Evolutionary conservation across 2,113 vertebrate genomes (phyloP).

Genomic region (Gymnarchus niloticus): DNA sequence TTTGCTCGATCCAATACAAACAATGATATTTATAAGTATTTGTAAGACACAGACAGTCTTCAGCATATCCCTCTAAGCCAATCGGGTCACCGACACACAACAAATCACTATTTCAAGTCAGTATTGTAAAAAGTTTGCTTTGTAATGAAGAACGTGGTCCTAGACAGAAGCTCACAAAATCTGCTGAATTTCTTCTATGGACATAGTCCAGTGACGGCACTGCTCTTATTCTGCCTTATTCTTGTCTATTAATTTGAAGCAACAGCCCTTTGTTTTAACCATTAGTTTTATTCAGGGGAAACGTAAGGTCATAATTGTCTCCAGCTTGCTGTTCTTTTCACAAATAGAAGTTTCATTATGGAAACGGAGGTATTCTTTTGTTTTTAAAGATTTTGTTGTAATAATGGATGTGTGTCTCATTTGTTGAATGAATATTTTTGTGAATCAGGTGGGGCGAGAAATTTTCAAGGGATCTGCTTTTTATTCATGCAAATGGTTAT

Average conservation of each 20-base stretch:
- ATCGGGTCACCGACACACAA: background rate
- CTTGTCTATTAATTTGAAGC: no score
- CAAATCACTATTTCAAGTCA: background rate
- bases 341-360: no score
- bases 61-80: background rate
- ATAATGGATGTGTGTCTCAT: no score
- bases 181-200: background rate
- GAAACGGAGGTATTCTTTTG: no score
- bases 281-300: no score
- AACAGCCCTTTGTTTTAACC: no score
- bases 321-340: no score
- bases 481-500: background rate
- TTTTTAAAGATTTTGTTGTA: no score
- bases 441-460: background rate
- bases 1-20: background rate
- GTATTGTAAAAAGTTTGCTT: background rate
- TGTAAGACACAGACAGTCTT: background rate
- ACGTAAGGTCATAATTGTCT: no score
- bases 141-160: background rate
- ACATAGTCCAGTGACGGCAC: no score
- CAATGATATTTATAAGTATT: background rate
- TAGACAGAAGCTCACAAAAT: background rate
- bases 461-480: background rate
- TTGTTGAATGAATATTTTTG: no score
- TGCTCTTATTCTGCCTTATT: no score